Evolutionary conservation across 2,797 vertebrate genomes (phyloP).

Genomic region (Karalla daura): DNA sequence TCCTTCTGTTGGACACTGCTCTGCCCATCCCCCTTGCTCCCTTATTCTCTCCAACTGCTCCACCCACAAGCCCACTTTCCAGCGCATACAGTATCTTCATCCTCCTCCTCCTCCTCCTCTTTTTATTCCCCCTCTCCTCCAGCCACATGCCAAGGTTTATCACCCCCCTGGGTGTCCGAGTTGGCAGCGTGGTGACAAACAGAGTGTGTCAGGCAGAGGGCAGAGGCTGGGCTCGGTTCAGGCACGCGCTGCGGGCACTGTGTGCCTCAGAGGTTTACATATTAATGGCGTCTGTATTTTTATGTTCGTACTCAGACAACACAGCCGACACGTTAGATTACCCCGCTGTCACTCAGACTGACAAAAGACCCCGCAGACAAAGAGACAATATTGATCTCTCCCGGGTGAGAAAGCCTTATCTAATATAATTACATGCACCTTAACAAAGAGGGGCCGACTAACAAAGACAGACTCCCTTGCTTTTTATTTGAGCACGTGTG

Average conservation of each 20-base stretch:
- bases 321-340: slow-evolving; percentile 63
- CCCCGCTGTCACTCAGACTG: slow-evolving; percentile 49
- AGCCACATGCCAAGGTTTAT: slow-evolving; percentile 67
- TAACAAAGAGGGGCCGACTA: slow-evolving; percentile 60
- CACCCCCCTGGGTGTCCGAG: slow-evolving; percentile 53
- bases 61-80: slow-evolving; percentile 63
- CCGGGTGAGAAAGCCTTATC: slow-evolving; percentile 43
- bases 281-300: slow-evolving; percentile 56
- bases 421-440: slow-evolving; percentile 68
- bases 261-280: slow-evolving; percentile 44
- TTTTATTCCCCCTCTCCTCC: slow-evolving; percentile 58
- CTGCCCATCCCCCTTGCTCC: slow-evolving; percentile 67
- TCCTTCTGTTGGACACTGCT: slow-evolving; percentile 73
- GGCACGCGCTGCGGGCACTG: slow-evolving; percentile 50
- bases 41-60: slow-evolving; percentile 53
- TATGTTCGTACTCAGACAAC: slow-evolving; percentile 35
- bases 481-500: slow-evolving; percentile 17
- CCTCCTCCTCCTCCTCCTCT: slow-evolving; percentile 19
- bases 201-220: slow-evolving; percentile 50
- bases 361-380: slow-evolving; percentile 68
- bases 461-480: slow-evolving; percentile 41
- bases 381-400: slow-evolving; percentile 55
- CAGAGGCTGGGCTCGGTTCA: slow-evolving; percentile 25
- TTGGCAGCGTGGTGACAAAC: slow-evolving; percentile 58
- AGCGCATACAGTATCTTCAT: slow-evolving; percentile 57